Conservation (phyloP, 1,140 invertebrate genomes). For the Zaprionus gabonicus region DNA sequence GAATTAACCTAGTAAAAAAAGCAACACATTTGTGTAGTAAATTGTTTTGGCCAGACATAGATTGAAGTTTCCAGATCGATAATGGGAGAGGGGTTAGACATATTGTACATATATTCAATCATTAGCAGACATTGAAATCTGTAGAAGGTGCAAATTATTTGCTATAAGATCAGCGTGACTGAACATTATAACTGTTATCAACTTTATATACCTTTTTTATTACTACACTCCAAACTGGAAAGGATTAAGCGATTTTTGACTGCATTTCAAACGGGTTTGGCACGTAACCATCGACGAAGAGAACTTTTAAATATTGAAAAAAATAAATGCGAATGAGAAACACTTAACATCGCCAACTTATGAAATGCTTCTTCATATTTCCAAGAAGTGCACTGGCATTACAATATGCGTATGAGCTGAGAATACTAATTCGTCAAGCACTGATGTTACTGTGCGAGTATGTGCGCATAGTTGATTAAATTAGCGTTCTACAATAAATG, state of each 20-base stretch:
- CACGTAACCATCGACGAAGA: neutral
- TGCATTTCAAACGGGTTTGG: neutral
- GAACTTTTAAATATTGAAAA: neutral
- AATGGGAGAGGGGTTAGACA: neutral
- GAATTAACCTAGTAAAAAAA: slow-evolving; percentile 38
- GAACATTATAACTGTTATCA: neutral
- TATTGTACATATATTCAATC: neutral
- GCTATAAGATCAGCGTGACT: neutral
- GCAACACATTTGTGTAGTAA: neutral
- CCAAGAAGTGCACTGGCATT: neutral
- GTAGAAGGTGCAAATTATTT: neutral
- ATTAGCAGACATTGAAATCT: neutral
- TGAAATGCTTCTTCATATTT: neutral
- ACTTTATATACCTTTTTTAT: neutral
- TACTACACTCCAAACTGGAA: neutral
- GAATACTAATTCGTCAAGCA: neutral
- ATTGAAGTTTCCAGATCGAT: neutral
- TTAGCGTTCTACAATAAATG: neutral
- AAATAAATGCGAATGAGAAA: neutral
- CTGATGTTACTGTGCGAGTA: neutral
- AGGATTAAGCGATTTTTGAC: neutral
- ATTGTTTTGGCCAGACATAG: neutral
- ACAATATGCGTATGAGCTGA: neutral
- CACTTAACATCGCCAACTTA: neutral
- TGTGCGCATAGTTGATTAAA: neutral